Evolutionary conservation across 2,797 vertebrate species (phyloP).

Genomic region (Xenops minutus): DNA sequence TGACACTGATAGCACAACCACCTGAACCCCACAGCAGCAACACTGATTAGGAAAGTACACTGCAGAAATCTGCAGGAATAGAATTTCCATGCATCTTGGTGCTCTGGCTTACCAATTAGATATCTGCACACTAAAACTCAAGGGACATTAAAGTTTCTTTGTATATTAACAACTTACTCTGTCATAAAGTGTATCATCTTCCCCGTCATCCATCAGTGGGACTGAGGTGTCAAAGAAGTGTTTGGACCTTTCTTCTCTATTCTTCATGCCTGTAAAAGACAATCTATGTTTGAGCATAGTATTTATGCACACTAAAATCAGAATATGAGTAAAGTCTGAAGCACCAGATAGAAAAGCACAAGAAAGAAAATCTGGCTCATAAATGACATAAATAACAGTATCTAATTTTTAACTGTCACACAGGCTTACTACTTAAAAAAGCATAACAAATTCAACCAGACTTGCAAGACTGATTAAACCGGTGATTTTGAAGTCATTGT

Average conservation of each 20-base stretch:
- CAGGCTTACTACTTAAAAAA: not conserved
- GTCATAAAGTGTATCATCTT: slow-evolving; percentile 88
- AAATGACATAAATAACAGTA: not conserved
- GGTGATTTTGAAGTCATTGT: not conserved
- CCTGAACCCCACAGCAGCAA: not conserved
- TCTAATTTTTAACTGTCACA: not conserved
- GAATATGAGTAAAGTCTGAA: not conserved
- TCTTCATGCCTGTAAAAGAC: slow-evolving; percentile 89
- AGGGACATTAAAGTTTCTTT: not conserved
- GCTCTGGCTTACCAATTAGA: not conserved
- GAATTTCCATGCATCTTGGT: not conserved
- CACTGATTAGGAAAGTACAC: not conserved
- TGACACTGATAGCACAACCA: not conserved
- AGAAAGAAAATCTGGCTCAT: not conserved
- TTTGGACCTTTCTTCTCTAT: slow-evolving; percentile 95
- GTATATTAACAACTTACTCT: slow-evolving; percentile 75
- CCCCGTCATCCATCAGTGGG: slow-evolving; percentile 95
- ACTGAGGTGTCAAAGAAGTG: slow-evolving; percentile 95
- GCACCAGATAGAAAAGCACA: not conserved
- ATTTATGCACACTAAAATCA: not conserved
- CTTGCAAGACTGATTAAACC: not conserved
- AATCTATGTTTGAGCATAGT: not conserved
- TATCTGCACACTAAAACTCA: not conserved
- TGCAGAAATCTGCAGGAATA: not conserved
- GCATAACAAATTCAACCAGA: not conserved